phyloP scores from a whole-genome alignment of 2,888 invertebrate genomes.

The Maniola hyperantus region DNA sequence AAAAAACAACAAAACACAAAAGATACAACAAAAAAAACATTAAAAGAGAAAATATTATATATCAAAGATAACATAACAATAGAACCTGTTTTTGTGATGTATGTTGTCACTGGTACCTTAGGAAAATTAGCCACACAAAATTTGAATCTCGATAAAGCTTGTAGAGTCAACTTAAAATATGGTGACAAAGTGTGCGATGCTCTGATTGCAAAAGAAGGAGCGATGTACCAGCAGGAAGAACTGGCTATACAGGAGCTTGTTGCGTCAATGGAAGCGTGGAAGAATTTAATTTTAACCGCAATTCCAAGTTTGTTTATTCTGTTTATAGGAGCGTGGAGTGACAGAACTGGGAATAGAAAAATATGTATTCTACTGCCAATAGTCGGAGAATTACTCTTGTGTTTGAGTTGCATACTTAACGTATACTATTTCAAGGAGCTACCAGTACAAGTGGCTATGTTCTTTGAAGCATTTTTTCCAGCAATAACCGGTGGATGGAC shows the following conservation, averaged over 20 bases:
- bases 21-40: slow-evolving; percentile 54
- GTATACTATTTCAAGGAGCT: slow-evolving; percentile 80
- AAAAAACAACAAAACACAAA: slow-evolving; percentile 48
- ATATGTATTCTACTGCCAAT: slow-evolving; percentile 82
- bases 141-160: slow-evolving; percentile 92
- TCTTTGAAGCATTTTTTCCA: slow-evolving; percentile 78
- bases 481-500: slow-evolving; percentile 81
- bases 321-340: slow-evolving; percentile 84
- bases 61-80: slow-evolving; percentile 84
- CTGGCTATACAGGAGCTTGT: slow-evolving; percentile 81
- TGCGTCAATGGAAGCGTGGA: slow-evolving; percentile 81
- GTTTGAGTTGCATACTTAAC: slow-evolving; percentile 75
- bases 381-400: slow-evolving; percentile 76
- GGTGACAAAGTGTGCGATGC: slow-evolving; percentile 88
- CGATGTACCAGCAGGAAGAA: slow-evolving; percentile 84
- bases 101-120: slow-evolving; percentile 84
- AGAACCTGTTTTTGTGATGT: slow-evolving; percentile 85
- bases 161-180: slow-evolving; percentile 89
- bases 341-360: slow-evolving; percentile 80
- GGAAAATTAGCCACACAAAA: slow-evolving; percentile 91
- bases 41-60: slow-evolving; percentile 69
- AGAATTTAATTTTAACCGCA: slow-evolving; percentile 77
- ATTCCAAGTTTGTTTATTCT: slow-evolving; percentile 81
- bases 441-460: slow-evolving; percentile 77
- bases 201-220: slow-evolving; percentile 86